These are phyloP conservation scores for Strix aluco DNA, from an alignment of 2,113 vertebrate genomes.

Conservation along the genomic window DNA sequence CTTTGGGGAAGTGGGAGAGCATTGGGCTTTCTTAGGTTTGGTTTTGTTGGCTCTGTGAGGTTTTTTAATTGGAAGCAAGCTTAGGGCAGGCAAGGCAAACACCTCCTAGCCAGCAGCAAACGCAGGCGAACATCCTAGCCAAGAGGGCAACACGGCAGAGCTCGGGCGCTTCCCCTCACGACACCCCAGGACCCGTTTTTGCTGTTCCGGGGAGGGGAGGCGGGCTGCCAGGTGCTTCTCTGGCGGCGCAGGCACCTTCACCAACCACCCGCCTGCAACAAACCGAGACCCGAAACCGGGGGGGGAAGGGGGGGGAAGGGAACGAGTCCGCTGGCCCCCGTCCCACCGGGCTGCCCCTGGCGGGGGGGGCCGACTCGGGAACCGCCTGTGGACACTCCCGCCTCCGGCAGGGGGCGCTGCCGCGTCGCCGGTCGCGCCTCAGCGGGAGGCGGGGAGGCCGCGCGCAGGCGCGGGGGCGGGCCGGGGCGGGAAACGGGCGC, in stretches of 20 bases:
- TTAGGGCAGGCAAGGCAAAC: too few relatives aligned
- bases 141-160: neutral
- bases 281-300: neutral
- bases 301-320: neutral
- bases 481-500: neutral
- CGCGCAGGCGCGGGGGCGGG: neutral
- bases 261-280: neutral
- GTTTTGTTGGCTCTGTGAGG: neutral
- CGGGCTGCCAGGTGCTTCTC: too few relatives aligned
- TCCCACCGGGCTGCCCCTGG: neutral
- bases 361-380: too few relatives aligned
- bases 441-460: neutral
- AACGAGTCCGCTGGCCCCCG: neutral
- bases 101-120: neutral
- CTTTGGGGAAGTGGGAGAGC: neutral
- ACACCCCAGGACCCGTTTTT: too few relatives aligned
- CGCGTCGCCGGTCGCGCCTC: neutral
- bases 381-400: neutral
- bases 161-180: accelerated
- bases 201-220: too few relatives aligned
- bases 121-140: too few relatives aligned
- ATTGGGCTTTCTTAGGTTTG: neutral
- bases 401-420: neutral
- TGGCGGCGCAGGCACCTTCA: too few relatives aligned
- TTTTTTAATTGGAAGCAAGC: neutral